Percentiles rank a stretch among this genome's conserved stretches.
These are phyloP conservation scores for Bryconaethiops microstoma DNA, from an alignment of 2,797 vertebrate species.

Conservation along the genomic window DNA sequence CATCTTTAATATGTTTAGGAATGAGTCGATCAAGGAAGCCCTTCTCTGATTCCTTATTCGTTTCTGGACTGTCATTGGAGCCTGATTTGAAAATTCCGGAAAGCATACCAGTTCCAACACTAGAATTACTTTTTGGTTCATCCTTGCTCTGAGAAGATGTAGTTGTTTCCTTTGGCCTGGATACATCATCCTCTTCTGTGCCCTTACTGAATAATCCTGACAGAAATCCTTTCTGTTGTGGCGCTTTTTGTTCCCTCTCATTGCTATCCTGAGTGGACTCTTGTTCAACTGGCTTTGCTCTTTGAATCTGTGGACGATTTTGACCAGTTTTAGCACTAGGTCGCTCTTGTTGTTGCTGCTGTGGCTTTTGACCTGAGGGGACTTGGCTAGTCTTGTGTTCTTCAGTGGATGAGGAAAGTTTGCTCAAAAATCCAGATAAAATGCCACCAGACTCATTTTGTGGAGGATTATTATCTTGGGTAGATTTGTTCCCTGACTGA, in stretches of 20 bases:
- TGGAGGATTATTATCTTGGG: constrained; percentile 52
- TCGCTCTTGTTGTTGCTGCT: constrained; percentile 60
- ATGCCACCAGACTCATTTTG: constrained; percentile 70
- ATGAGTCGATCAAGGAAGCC: constrained; percentile 69
- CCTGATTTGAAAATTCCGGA: constrained; percentile 71
- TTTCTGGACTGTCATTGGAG: constrained; percentile 51
- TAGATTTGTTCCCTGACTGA: constrained; percentile 53
- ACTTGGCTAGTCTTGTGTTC: constrained; percentile 60
- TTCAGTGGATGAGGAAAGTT: constrained; percentile 67
- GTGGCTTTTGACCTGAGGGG: constrained; percentile 56
- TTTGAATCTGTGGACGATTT: constrained; percentile 72
- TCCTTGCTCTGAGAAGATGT: constrained; percentile 52
- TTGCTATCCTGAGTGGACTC: constrained; percentile 64
- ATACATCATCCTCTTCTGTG: constrained; percentile 71
- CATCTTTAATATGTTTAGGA: constrained; percentile 70
- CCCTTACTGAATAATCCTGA: constrained; percentile 79
- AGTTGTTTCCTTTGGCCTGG: constrained; percentile 65
- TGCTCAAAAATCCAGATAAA: constrained; percentile 75
- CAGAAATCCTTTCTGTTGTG: constrained; percentile 76
- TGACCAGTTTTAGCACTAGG: constrained; percentile 55
- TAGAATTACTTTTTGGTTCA: constrained; percentile 60
- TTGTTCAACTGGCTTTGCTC: constrained; percentile 72
- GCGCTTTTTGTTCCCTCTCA: constrained; percentile 73
- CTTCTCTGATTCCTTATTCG: constrained; percentile 69
- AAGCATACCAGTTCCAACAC: constrained; percentile 62